Evolutionary conservation across 2,888 invertebrate genomes (phyloP), one percentile per base, ranked within the genome.

Genomic region (Spialia ferax): DNA sequence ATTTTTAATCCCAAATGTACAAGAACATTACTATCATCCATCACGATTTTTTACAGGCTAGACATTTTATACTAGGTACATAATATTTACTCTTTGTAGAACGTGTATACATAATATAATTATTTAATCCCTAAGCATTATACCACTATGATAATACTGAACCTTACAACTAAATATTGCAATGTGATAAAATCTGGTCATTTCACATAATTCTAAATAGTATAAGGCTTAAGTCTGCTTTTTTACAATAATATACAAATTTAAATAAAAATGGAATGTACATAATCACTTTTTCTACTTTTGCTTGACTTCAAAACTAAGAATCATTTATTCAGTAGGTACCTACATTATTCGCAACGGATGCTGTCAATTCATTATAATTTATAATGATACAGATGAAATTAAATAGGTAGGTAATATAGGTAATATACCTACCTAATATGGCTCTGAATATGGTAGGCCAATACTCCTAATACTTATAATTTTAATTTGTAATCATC

Each of bases 181-280:
- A 89, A 89, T 91, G 85, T 90, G 88, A 93, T 93, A 93, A 90
- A 92, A 91, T 93, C 91, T 93, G 92, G 87, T 91, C 91, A 88
- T 83, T 89, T 89, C 13, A 54, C 85, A 87, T 89, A 89, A 86
- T 82, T 81, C 81, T 85, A 83, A 54, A 74, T 69, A 73, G 10
- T 70, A 79, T 81, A 82, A 85, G 15, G 20, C 6, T 60, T 66
- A 66, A 20, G 75, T 78, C 85, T 68, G 78, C 79, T 88, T 88
- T 32, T 91, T 80, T 91, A 91, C 87, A 90, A 79, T 83, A 88
- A 88, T 91, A 79, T 89, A 91, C 88, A 91, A 76, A 79, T 73
- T 79, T 76, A 74, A 75, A 74, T 74, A 71, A 73, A n/a, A 76
- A 79, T 85, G 88, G 89, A 89, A 91, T 91, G 86, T 77, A 77